Conservation (phyloP, 2,113 vertebrate genomes). For the Ophthalmolycus amberensis region DNA sequence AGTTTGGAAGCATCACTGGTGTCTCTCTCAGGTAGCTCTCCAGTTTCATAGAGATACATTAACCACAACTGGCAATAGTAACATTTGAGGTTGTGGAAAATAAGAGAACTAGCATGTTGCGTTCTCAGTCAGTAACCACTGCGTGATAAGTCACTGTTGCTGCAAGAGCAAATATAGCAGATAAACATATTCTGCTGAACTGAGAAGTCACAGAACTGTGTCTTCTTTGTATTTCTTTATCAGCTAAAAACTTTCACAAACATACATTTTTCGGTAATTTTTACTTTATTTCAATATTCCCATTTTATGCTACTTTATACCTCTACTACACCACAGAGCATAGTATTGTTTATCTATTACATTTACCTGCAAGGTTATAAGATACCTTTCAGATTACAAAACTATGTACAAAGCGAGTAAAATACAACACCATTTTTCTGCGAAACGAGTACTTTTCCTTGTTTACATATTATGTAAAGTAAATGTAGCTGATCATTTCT, state of each 20-base stretch:
- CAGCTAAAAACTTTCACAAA: neutral
- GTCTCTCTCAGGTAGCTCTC: slow-evolving; percentile 83
- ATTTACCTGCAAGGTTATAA: neutral
- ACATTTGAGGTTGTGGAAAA: slow-evolving; percentile 4
- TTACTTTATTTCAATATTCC: neutral
- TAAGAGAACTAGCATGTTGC: neutral
- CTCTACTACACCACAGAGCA: neutral
- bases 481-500: too few relatives aligned
- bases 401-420: neutral
- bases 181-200: neutral
- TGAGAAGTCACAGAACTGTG: neutral
- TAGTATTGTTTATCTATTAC: neutral
- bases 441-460: neutral
- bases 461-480: neutral
- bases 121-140: neutral
- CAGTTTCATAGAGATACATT: neutral
- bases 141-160: neutral
- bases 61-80: neutral
- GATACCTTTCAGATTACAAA: neutral
- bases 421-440: neutral
- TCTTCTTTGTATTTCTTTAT: neutral
- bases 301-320: neutral
- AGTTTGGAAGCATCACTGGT: slow-evolving; percentile 85
- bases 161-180: neutral
- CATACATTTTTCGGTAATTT: neutral